Base-by-base conservation (phyloP, 64 coral and sea anemone species). In the Actinia equina region DNA sequence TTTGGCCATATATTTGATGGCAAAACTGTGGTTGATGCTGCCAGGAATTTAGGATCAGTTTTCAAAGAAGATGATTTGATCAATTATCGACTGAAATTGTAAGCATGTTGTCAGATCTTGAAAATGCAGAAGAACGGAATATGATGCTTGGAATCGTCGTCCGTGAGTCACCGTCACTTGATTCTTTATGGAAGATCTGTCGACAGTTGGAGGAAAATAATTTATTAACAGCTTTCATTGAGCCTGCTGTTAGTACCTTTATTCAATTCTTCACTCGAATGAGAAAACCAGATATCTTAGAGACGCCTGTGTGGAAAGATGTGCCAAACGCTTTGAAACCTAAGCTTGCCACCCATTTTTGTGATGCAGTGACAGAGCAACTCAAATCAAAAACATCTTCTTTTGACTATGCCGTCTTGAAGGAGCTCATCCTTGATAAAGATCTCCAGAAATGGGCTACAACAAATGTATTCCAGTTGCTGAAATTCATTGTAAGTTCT, bases 321-420 rank as follows among this genome's bases (percentile, higher is more conserved):
- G 84, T 81, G 30, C 84, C 89, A 20, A 46, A 53, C 15, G 59
- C 8, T 7, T 42, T 91, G 23, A 91, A 71, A 17, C 53, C 59
- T 8, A 71, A 53, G 45, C 70, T 87, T 17, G 84, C 89, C 7
- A 25, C 2, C 55, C 76, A 22, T 26, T 91, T 91, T 20, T 86
- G 71, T 23, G n/a, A 82, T 14, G 76, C 8, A 44, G 8, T 91
- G 57, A 17, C n/a, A 59, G 17, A 71, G 2, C 84, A 86, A n/a
- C 11, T 91, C 14, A 16, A 44, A 59, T 22, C 63, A 82, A 43
- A 26, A 22, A 53, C n/a, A 20, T 15, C 45, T 49, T 49, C 45
- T 49, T 49, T 60, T 7, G 19, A 84, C 20, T 3, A 84, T 13
- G 26, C 8, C 1, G 7, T 19, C 12, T 8, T 84, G 6, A 84